These are phyloP conservation scores for Cherax quadricarinatus DNA, from an alignment of 1,140 invertebrate genomes.

Conservation along the genomic window DNA sequence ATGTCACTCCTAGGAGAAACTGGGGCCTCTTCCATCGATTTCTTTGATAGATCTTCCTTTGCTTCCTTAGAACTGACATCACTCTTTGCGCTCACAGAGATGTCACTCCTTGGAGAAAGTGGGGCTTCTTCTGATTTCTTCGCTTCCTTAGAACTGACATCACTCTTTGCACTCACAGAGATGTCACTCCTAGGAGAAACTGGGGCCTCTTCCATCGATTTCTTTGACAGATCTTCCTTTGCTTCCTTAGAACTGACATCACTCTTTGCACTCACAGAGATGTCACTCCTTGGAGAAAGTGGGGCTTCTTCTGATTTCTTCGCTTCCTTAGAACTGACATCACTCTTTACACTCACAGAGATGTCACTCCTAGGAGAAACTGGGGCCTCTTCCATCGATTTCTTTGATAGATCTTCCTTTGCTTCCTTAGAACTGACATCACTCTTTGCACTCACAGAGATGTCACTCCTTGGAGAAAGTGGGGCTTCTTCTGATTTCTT, in stretches of 20 bases:
- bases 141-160: slow-evolving; percentile 20
- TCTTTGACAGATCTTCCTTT: slow-evolving; percentile 22
- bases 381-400: slow-evolving; percentile 19
- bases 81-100: slow-evolving; percentile 47
- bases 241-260: slow-evolving; percentile 22
- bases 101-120: slow-evolving; percentile 12
- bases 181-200: slow-evolving; percentile 54
- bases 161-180: slow-evolving; percentile 39
- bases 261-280: slow-evolving; percentile 48
- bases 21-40: slow-evolving; percentile 9
- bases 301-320: background rate
- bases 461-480: slow-evolving; percentile 62
- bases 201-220: slow-evolving; percentile 15
- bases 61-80: slow-evolving; percentile 20
- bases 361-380: slow-evolving; percentile 51
- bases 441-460: slow-evolving; percentile 18
- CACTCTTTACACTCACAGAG: slow-evolving; percentile 44
- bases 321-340: background rate
- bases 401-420: slow-evolving; percentile 1
- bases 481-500: background rate
- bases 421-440: slow-evolving; percentile 5
- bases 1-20: slow-evolving; percentile 50
- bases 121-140: slow-evolving; percentile 14
- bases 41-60: background rate
- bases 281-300: slow-evolving; percentile 55